Conservation (phyloP, 1,140 invertebrate species). For the Drosophila chauvacae region DNA sequence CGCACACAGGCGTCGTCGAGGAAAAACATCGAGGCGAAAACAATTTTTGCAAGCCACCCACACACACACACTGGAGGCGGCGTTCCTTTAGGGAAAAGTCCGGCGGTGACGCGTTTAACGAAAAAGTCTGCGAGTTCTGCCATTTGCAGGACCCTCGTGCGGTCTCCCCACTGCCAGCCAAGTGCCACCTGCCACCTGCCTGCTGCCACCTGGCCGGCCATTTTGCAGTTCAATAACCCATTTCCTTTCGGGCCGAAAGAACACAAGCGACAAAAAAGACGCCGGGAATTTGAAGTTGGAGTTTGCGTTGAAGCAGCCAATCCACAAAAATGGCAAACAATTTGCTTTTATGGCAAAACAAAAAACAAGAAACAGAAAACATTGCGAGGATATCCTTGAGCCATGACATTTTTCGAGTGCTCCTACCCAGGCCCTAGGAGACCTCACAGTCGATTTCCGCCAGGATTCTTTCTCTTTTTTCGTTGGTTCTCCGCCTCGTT, state of each 20-base stretch:
- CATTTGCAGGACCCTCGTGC: conserved; percentile 44
- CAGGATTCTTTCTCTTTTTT: background rate
- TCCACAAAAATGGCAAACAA: conserved; percentile 73
- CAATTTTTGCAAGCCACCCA: conserved; percentile 42
- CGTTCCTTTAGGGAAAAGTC: conserved; percentile 30
- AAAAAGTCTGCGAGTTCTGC: conserved; percentile 35
- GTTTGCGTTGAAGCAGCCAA: conserved; percentile 40
- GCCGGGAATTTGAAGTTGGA: conserved; percentile 29
- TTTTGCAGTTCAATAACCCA: conserved; percentile 71
- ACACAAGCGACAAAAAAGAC: conserved; percentile 16
- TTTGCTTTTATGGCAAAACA: conserved; percentile 69
- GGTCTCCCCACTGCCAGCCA: conserved; percentile 34
- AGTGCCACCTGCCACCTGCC: conserved; percentile 26
- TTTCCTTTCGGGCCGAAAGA: conserved; percentile 30
- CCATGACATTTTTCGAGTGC: conserved; percentile 23
- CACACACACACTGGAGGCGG: background rate
- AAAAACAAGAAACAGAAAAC: conserved; percentile 47
- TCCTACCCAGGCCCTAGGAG: background rate
- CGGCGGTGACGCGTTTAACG: conserved; percentile 44
- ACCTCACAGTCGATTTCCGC: conserved; percentile 42
- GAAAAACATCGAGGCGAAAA: conserved; percentile 27
- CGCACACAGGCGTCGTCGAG: conserved; percentile 25
- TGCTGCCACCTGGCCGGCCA: conserved; percentile 23
- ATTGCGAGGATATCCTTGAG: conserved; percentile 54
- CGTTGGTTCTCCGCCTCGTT: background rate